Base-by-base conservation (phyloP, 2,797 vertebrate genomes). In the Sebastes baramenuke region DNA sequence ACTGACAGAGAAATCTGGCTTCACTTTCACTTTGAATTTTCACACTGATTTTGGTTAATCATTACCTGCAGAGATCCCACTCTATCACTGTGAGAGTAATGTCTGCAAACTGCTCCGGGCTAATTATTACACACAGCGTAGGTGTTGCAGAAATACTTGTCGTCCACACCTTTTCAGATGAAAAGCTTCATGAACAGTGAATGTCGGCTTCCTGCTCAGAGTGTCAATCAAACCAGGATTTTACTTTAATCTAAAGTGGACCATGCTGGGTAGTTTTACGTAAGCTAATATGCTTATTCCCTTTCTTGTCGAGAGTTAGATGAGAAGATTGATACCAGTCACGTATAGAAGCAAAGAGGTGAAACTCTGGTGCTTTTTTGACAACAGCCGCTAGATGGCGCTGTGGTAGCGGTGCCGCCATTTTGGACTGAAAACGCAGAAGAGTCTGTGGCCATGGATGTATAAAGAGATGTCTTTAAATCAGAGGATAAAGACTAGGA, bases 1-100 rank as follows among this genome's bases (percentile, higher is more conserved):
- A 22, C 10, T 76, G 42, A 75, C 9, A 1, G 4, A 8, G 3
- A 38, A 66, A 12, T 30, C 34, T 34, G 38, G 20, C 72, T 71
- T 75, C 65, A 80, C 58, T 76, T 83, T 87, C 75, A 74, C 56
- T 29, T 3, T 81, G 36, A 68, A 3, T 67, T 4, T 18, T 25
- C 66, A 6, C 10, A 8, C 4, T 30, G 10, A 34, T 61, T 1
- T 14, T 8, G 5, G 27, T 1, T 75, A 66, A 81, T 85, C 22
- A 77, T 84, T 22, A 82, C 60, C 72, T 84, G 55, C 66, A 73
- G 36, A 1, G 4, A 30, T 46, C 6, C 2, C 8, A 2, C 32
- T 18, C 11, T n/a, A 13, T 70, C 13, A n/a, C 36, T 20, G 24
- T 2, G 4, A 32, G 22, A 3, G 11, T 7, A 20, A 38, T 6